phyloP scores from a whole-genome alignment of 2,888 invertebrate genomes.

The Epistrophe eligans region DNA sequence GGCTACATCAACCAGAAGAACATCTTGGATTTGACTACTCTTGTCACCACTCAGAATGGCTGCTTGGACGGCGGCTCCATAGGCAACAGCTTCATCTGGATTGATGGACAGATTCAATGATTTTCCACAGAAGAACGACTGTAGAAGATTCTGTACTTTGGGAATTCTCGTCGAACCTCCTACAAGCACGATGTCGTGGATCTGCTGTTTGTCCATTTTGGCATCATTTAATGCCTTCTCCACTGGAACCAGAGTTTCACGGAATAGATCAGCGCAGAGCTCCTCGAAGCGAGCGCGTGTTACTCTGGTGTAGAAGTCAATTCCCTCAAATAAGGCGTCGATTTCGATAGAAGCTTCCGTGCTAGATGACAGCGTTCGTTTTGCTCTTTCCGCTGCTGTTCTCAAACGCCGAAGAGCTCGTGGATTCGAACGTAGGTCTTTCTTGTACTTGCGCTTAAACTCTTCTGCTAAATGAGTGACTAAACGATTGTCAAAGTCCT shows the following conservation, averaged over 20 bases:
- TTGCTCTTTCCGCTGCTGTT: constrained; percentile 90
- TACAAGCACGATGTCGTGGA: constrained; percentile 91
- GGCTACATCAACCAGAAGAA: constrained; percentile 87
- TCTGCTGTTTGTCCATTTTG: constrained; percentile 89
- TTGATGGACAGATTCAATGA: constrained; percentile 89
- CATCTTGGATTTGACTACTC: constrained; percentile 89
- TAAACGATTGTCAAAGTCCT: constrained; percentile 94
- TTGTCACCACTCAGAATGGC: constrained; percentile 88
- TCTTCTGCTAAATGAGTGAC: constrained; percentile 93
- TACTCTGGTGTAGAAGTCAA: constrained; percentile 88
- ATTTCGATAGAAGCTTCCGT: constrained; percentile 90
- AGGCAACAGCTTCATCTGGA: constrained; percentile 91
- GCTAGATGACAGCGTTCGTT: constrained; percentile 89
- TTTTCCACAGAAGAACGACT: constrained; percentile 90
- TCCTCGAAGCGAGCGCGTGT: constrained; percentile 90
- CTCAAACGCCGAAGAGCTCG: constrained; percentile 87
- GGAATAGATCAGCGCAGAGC: constrained; percentile 88
- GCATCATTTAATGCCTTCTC: constrained; percentile 90
- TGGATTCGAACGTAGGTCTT: constrained; percentile 87
- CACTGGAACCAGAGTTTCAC: constrained; percentile 89
- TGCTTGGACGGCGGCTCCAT: constrained; percentile 89
- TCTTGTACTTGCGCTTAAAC: constrained; percentile 90
- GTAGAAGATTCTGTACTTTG: constrained; percentile 88
- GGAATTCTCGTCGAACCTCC: constrained; percentile 91
- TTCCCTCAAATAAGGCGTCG: constrained; percentile 88